Evolutionary conservation across 2,113 vertebrate genomes (phyloP).

Genomic region (Cochlearius cochlearius): DNA sequence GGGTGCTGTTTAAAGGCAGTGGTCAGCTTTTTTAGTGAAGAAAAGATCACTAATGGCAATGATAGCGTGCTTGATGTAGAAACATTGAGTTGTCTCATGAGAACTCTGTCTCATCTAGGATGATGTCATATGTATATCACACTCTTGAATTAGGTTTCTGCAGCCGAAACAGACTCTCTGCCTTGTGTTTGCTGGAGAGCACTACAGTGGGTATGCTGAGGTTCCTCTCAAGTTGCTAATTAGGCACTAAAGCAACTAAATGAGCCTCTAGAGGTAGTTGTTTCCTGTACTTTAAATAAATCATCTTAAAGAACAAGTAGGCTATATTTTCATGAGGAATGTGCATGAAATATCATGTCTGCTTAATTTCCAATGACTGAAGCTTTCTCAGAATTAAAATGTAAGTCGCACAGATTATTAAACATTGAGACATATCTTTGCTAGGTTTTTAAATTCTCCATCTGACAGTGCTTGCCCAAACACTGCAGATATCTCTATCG

Average conservation of each 20-base stretch:
- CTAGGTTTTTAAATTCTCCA: conserved; percentile 4
- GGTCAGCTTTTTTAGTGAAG: neutral
- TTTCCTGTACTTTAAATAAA: conserved; percentile 25
- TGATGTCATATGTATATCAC: neutral
- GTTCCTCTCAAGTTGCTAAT: conserved; percentile 10
- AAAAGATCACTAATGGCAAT: neutral
- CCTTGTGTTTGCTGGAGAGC: neutral
- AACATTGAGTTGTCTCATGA: neutral
- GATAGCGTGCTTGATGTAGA: neutral
- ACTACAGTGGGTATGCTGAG: neutral
- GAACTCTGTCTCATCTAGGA: neutral
- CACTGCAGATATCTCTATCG: neutral
- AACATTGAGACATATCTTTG: neutral
- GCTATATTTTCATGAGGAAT: neutral
- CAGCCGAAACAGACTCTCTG: neutral
- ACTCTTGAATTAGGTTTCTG: neutral
- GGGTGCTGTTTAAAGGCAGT: neutral
- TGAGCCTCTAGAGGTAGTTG: neutral
- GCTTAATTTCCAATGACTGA: neutral
- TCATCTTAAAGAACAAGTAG: neutral
- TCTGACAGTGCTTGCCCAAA: neutral
- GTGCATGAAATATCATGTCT: neutral
- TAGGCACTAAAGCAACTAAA: conserved; percentile 23
- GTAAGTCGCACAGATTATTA: conserved; percentile 4
- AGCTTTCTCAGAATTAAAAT: neutral